Evolutionary conservation across 2,797 vertebrate genomes (phyloP), one percentile per base, ranked within the genome.

Genomic region (Alectoris magna): DNA sequence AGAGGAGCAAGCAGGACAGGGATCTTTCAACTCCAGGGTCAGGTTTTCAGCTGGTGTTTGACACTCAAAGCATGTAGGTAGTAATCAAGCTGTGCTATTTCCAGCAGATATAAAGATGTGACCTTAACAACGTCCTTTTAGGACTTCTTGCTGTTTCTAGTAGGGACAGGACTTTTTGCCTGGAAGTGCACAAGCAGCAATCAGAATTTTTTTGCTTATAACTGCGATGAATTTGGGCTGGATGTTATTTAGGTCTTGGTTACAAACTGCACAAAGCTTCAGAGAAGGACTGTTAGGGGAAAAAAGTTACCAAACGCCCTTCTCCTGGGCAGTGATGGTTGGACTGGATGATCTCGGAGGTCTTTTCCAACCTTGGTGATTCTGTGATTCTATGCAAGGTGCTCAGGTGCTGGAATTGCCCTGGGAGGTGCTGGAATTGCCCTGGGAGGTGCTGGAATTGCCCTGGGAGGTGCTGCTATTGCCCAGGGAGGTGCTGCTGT

Each of bases 51-150:
- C 56, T 94, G 64, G 22, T 78, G 71, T 87, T 84, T 71, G 68
- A 68, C 53, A 78, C 83, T 79, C 9, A 1, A 71, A 88, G 43
- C 51, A 56, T 56, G 63, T 48, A 48, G 77, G 38, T 31, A 82
- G 76, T 82, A 87, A 86, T 62, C 63, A 90, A 84, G 66, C 81
- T 79, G 69, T 66, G 75, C 49, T 90, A 48, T 88, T 91, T 80
- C 66, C 77, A 90, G 60, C 48, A 79, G 64, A 34, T 71, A 14
- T 71, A 21, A 53, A 39, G 26, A 24, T 53, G 21, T 86, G 68
- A 55, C 49, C 41, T 68, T 70, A 87, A 74, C 23, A 29, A 69
- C 55, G 39, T 79, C 26, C 55, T 87, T 75, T 75, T 53, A 86
- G 38, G 71, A 38, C 59, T 44, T 39, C 41, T 79, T 90, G 34